Evolutionary conservation across 2,888 invertebrate species (phyloP), one percentile per base, ranked within the genome.

Genomic region (Pachydiplax longipennis): DNA sequence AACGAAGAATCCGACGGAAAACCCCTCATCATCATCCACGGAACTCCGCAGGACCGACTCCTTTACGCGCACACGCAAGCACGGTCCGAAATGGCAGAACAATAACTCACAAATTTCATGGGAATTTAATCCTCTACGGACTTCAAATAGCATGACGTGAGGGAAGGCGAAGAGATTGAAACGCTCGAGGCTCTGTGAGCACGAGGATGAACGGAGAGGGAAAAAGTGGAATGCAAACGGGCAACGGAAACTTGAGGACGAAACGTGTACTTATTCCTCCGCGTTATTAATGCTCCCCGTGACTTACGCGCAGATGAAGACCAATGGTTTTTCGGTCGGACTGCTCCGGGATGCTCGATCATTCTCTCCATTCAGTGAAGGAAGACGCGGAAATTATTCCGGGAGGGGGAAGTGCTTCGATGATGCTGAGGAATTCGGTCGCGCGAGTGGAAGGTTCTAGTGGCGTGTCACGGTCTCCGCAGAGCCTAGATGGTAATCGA

Each of bases 31-130:
- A 53, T 53, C 53, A 18, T 44, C 18, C 53, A 18, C 18, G 53
- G 53, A 53, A 25, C 73, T 12, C 73, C 73, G 31, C 22, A 8
- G 2, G 44, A 44, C 61, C n/a, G 8, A 25, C 73, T 73, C 73
- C 37, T 18, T 48, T 18, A 53, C 83, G 31, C 40, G 53, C 82
- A 6, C 53, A 31, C 83, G 44, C 82, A 82, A 18, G 25, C 48
- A 15, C 82, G 13, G 37, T 25, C 25, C 82, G 82, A 83, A 83
- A 83, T 83, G 83, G 83, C 83, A 83, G 83, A 83, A 83, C 83
- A 83, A 83, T 83, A 83, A 83, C 83, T 83, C 58, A 83, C 83
- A 58, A 83, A 83, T 83, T 83, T 83, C 83, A 83, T 83, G 83
- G 83, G 83, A 58, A 53, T 83, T 83, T 83, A 58, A 83, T 83